Conservation (phyloP, 1,140 invertebrate species). For the Cydia strobilella region DNA sequence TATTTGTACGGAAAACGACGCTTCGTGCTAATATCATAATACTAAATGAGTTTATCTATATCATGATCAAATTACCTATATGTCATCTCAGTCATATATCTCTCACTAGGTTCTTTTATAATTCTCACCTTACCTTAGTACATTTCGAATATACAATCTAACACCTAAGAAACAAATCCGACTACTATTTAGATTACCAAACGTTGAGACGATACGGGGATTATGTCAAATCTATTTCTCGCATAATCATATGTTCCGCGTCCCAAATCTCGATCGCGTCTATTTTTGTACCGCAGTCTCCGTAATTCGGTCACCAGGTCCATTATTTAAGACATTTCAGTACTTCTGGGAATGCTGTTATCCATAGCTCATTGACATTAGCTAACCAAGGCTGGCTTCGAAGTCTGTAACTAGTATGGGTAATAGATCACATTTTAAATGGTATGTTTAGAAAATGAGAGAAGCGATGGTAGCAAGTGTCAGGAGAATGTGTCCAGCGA, state of each 20-base stretch:
- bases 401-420: neutral
- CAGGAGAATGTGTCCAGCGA: neutral
- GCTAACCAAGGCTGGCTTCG: neutral
- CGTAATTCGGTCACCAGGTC: constrained; percentile 14
- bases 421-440: neutral
- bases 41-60: too few species aligned
- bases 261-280: constrained; percentile 7
- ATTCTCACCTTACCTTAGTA: too few species aligned
- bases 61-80: too few species aligned
- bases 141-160: too few species aligned
- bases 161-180: too few species aligned
- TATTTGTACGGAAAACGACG: too few species aligned
- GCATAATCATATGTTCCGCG: constrained; percentile 22
- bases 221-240: constrained; percentile 1
- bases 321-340: constrained; percentile 22
- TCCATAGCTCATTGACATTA: neutral
- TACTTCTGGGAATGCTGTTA: constrained; percentile 2
- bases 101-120: too few species aligned
- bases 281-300: constrained; percentile 8
- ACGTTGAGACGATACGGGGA: neutral
- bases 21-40: neutral
- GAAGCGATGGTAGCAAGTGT: neutral
- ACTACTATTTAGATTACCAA: too few species aligned
- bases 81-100: too few species aligned
- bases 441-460: neutral